These are phyloP conservation scores for Periophthalmodon schlosseri DNA, from an alignment of 2,113 vertebrate genomes.

Conservation along the genomic window DNA sequence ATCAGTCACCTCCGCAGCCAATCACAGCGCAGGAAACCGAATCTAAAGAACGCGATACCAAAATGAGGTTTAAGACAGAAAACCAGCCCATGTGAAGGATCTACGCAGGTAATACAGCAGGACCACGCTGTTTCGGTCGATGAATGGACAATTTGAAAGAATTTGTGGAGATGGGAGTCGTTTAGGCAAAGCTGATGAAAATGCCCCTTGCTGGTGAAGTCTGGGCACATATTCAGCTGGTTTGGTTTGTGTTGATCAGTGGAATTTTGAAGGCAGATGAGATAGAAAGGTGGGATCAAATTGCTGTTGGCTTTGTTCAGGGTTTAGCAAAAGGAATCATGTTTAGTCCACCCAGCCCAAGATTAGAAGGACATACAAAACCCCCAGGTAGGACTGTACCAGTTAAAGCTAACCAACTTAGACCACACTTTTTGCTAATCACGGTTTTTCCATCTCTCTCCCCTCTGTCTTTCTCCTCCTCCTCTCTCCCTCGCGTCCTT, in stretches of 20 bases:
- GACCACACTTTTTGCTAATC: too few species aligned
- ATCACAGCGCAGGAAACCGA: constrained; percentile 75
- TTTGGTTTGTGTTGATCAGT: not conserved
- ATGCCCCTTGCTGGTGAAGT: constrained; percentile 38
- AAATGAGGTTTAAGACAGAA: constrained; percentile 22
- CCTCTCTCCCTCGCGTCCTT: too few species aligned
- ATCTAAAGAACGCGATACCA: constrained; percentile 37
- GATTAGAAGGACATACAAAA: too few species aligned
- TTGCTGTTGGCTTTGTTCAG: not conserved
- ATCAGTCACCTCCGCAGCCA: constrained; percentile 79
- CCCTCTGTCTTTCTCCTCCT: too few species aligned
- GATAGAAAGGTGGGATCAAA: not conserved
- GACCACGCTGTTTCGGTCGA: constrained; percentile 6
- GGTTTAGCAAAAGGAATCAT: not conserved
- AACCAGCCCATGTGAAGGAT: constrained; percentile 10
- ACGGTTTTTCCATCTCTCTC: too few species aligned
- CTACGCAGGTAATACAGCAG: constrained; percentile 7
- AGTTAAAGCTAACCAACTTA: too few species aligned
- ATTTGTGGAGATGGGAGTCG: constrained; percentile 24
- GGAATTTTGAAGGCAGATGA: not conserved
- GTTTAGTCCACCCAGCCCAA: too few species aligned
- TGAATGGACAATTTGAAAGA: not conserved
- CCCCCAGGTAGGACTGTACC: too few species aligned
- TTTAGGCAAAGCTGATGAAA: constrained; percentile 48
- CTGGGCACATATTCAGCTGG: not conserved